Percentiles rank a stretch among this genome's conserved stretches.
Conservation (phyloP, 2,888 invertebrate species). For the Polyploca ridens region DNA sequence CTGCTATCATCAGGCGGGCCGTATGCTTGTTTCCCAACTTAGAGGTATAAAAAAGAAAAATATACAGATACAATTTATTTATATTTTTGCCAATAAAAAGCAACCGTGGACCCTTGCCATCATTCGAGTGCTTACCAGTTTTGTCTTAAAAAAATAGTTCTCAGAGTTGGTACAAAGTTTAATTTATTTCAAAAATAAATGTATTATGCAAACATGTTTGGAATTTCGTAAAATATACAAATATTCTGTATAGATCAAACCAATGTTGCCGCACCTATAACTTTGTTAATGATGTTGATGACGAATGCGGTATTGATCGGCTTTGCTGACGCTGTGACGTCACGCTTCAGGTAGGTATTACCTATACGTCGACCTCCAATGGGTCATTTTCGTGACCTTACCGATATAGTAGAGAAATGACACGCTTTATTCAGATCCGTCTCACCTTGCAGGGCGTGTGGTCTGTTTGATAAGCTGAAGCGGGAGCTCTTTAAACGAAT, state of each 20-base stretch:
- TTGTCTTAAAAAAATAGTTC: too few species aligned
- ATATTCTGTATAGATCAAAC: background rate
- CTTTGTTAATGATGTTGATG: constrained; percentile 26
- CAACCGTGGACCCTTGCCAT: too few species aligned
- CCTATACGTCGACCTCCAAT: constrained; percentile 48
- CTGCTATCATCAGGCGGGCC: too few species aligned
- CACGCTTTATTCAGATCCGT: constrained; percentile 74
- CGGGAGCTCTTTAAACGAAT: too few species aligned
- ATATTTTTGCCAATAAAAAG: too few species aligned
- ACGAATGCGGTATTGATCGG: constrained; percentile 33
- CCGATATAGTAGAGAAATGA: constrained; percentile 63
- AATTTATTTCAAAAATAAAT: too few species aligned
- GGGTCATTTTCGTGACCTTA: constrained; percentile 61
- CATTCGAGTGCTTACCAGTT: too few species aligned
- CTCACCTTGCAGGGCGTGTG: constrained; percentile 54
- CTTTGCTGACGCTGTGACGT: constrained; percentile 39
- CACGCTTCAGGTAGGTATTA: constrained; percentile 27
- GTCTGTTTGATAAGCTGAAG: constrained; percentile 39
- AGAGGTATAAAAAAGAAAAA: too few species aligned
- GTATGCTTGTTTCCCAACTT: too few species aligned
- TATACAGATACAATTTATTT: too few species aligned
- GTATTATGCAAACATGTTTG: too few species aligned
- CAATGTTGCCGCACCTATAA: background rate
- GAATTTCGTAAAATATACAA: background rate
- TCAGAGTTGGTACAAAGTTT: too few species aligned